A percentile compares a stretch with the other conserved stretches of the same genome.
Evolutionary conservation across 2,888 invertebrate species (phyloP).

Genomic region (Mesochorus sp.): DNA sequence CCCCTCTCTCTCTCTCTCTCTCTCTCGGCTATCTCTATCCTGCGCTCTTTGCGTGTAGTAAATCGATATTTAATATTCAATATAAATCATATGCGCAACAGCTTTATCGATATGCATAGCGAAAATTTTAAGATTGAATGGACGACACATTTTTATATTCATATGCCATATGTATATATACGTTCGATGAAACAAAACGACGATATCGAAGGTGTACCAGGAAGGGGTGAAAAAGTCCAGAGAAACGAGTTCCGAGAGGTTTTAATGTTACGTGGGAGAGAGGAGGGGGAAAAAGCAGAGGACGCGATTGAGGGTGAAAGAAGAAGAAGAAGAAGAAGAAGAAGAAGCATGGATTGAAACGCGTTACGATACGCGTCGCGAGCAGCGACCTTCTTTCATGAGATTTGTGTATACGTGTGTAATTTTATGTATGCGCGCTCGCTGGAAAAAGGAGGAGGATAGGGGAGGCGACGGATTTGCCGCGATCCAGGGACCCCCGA

Average conservation of each 20-base stretch:
- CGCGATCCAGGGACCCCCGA: conserved; percentile 38
- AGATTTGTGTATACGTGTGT: background rate
- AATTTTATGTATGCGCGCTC: background rate
- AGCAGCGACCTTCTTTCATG: conserved; percentile 65
- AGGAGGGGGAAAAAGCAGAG: background rate
- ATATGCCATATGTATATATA: background rate
- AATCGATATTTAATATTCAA: conserved; percentile 42
- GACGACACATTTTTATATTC: background rate
- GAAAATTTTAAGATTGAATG: conserved; percentile 3
- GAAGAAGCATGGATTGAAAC: conserved; percentile 7
- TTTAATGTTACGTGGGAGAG: conserved; percentile 5
- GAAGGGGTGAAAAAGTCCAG: too few species aligned
- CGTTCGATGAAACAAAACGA: too few species aligned
- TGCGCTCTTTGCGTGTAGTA: background rate
- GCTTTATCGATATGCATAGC: conserved; percentile 28
- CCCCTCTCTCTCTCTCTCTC: conserved; percentile 34
- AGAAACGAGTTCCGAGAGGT: background rate
- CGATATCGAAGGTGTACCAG: too few species aligned
- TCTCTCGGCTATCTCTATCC: conserved; percentile 27
- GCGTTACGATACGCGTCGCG: conserved; percentile 58
- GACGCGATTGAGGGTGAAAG: background rate
- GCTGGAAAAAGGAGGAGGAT: conserved; percentile 6
- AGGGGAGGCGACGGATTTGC: conserved; percentile 61
- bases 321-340: conserved; percentile 9
- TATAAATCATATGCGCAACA: conserved; percentile 17